These are phyloP conservation scores for Spea hammondii DNA, from an alignment of 2,797 vertebrate genomes.

Conservation along the genomic window DNA sequence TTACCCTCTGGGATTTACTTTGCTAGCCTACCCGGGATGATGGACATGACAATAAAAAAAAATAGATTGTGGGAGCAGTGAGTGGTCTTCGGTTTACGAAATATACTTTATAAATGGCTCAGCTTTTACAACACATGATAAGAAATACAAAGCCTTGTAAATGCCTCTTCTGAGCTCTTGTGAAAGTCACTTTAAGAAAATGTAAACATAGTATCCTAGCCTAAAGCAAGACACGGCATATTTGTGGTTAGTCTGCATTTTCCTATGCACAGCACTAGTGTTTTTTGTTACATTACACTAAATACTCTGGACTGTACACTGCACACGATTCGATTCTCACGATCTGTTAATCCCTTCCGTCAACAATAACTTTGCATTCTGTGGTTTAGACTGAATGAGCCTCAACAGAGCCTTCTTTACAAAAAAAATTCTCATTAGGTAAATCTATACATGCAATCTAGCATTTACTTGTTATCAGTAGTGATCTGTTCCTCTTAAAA, in stretches of 20 bases:
- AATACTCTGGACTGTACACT: constrained; percentile 3
- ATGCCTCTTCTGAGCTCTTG: neutral
- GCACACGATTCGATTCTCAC: constrained; percentile 30
- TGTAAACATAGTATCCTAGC: neutral
- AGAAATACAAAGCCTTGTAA: no score
- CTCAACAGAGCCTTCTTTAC: constrained; percentile 7
- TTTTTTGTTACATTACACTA: constrained; percentile 19
- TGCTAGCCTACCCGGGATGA: no score
- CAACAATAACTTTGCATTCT: constrained; percentile 44
- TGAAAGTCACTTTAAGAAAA: neutral
- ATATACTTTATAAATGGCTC: no score
- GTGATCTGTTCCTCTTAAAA: no score
- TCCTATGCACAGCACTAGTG: neutral
- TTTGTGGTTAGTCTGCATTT: constrained; percentile 8
- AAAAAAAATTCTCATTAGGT: neutral
- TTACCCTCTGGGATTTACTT: no score
- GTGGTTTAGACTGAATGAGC: constrained; percentile 22
- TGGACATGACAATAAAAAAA: no score
- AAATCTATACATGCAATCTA: no score
- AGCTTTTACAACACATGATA: no score
- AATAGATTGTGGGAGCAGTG: no score
- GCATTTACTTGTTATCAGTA: no score
- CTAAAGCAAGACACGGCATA: constrained; percentile 14
- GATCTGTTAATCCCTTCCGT: constrained; percentile 37
- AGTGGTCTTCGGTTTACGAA: no score